phyloP scores from a whole-genome alignment of 64 coral and sea anemone species.

The Dendrophyllia cribrosa region DNA sequence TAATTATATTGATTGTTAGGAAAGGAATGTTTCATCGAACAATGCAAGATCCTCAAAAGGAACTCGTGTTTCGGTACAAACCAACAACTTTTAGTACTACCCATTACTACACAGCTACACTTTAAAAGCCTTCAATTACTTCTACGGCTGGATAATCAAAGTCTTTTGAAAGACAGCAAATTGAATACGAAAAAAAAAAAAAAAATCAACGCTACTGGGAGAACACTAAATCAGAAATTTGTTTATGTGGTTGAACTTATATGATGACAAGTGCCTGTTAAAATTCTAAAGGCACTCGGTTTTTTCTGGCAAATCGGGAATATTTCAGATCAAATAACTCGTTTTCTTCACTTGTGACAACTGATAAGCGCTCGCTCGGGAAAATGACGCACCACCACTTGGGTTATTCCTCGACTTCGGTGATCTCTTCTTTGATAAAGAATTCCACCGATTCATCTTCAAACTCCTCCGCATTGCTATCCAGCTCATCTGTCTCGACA shows the following conservation, averaged over 20 bases:
- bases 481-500: constrained; percentile 88
- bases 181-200: not conserved
- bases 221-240: not conserved
- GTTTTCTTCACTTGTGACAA: constrained; percentile 17
- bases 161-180: not conserved
- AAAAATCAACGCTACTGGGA: not conserved
- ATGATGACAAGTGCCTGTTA: not conserved
- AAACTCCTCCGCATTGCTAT: constrained; percentile 92
- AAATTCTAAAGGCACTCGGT: not conserved
- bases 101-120: not conserved
- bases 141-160: not conserved
- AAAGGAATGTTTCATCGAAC: constrained; percentile 2
- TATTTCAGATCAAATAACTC: constrained; percentile 24
- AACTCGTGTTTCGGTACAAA: constrained; percentile 1
- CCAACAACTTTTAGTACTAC: constrained; percentile 9
- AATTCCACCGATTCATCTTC: constrained; percentile 97
- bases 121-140: constrained; percentile 14
- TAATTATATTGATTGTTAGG: not conserved
- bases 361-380: constrained; percentile 6
- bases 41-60: constrained; percentile 17
- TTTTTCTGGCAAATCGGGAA: not conserved
- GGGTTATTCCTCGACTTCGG: constrained; percentile 83
- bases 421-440: constrained; percentile 99
- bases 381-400: constrained; percentile 49
- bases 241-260: not conserved